Conservation (phyloP, 2,888 invertebrate genomes). For the Asteroscopus sphinx region DNA sequence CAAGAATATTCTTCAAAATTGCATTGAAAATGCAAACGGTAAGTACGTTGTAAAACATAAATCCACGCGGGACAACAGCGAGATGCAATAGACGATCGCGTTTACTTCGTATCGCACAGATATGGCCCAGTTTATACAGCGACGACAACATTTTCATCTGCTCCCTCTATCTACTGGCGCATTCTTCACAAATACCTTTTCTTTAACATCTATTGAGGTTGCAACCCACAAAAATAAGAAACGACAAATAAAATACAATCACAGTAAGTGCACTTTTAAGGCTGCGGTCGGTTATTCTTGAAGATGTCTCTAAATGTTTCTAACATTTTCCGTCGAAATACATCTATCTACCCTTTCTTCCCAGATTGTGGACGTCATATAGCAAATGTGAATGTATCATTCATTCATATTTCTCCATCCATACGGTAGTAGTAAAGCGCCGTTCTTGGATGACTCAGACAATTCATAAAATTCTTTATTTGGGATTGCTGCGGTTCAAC, state of each 20-base stretch:
- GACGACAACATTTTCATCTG: conserved; percentile 39
- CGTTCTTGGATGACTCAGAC: conserved; percentile 43
- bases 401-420: conserved; percentile 55
- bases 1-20: conserved; percentile 52
- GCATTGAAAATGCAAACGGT: conserved; percentile 50
- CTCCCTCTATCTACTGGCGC: conserved; percentile 18
- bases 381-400: conserved; percentile 49
- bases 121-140: conserved; percentile 33
- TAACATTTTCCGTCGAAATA: conserved; percentile 61
- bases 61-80: conserved; percentile 44
- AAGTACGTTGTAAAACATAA: conserved; percentile 53
- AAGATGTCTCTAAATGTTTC: conserved; percentile 62
- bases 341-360: conserved; percentile 51
- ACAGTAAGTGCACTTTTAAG: conserved; percentile 73
- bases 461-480: conserved; percentile 54
- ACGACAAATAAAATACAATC: conserved; percentile 72
- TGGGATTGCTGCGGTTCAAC: conserved; percentile 38
- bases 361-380: conserved; percentile 51
- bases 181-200: conserved; percentile 50
- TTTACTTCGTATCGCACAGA: conserved; percentile 40
- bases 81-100: conserved; percentile 39
- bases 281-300: conserved; percentile 66
- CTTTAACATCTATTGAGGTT: conserved; percentile 55
- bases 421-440: conserved; percentile 47
- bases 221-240: conserved; percentile 62